Percentiles rank a stretch among this genome's conserved stretches.
phyloP scores from a whole-genome alignment of 2,797 vertebrate species.

The Lindbergichthys nudifrons region DNA sequence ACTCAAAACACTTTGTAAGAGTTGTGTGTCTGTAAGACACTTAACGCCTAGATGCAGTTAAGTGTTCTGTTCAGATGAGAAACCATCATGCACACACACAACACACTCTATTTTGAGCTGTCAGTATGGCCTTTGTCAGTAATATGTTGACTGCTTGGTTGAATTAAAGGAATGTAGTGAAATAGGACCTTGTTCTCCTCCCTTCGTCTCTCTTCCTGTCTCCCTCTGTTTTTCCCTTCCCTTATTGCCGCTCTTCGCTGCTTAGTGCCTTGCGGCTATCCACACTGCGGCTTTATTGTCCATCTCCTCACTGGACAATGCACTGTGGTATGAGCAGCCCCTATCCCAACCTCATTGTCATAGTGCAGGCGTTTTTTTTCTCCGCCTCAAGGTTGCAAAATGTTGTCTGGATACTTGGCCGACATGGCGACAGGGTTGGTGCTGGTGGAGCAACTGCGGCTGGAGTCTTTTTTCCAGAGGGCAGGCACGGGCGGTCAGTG shows the following conservation, averaged over 20 bases:
- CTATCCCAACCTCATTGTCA: conserved; percentile 47
- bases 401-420: conserved; percentile 65
- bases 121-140: conserved; percentile 85
- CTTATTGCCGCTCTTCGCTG: conserved; percentile 19
- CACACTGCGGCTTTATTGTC: conserved; percentile 34
- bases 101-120: conserved; percentile 67
- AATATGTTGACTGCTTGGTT: conserved; percentile 85
- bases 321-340: conserved; percentile 10
- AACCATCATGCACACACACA: conserved; percentile 25
- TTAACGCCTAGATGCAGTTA: conserved; percentile 12
- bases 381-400: conserved; percentile 50
- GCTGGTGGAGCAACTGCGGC: conserved; percentile 52
- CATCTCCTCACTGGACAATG: conserved; percentile 35
- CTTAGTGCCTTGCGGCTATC: conserved; percentile 34
- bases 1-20: conserved; percentile 35
- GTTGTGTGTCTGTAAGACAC: conserved; percentile 19
- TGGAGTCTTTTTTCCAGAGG: conserved; percentile 64
- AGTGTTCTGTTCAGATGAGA: conserved; percentile 1
- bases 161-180: conserved; percentile 86
- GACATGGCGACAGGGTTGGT: conserved; percentile 59
- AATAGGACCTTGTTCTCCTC: conserved; percentile 74
- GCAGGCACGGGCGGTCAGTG: conserved; percentile 51
- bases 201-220: conserved; percentile 41
- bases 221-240: conserved; percentile 23
- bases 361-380: conserved; percentile 63